Percentiles rank a stretch among this genome's conserved stretches.
Evolutionary conservation across 2,113 vertebrate species (phyloP).

Genomic region (Pristiophorus japonicus): DNA sequence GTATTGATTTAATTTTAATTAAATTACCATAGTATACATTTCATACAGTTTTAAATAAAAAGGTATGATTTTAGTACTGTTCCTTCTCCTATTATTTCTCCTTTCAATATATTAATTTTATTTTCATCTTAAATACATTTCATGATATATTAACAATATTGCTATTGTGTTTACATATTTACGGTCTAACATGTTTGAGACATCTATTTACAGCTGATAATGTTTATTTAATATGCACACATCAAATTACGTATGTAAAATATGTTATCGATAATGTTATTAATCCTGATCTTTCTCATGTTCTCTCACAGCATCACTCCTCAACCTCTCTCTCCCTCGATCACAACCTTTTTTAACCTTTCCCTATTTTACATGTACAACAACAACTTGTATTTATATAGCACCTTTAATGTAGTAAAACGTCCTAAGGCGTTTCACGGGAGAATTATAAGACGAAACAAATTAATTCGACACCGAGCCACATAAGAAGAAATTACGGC

Average conservation of each 20-base stretch:
- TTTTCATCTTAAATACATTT: neutral
- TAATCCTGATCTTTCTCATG: neutral
- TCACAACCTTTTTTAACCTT: neutral
- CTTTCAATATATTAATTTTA: neutral
- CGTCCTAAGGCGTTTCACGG: no score
- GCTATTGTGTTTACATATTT: neutral
- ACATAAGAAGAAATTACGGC: no score
- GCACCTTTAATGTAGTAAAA: no score
- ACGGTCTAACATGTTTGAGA: neutral
- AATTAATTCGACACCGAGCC: no score
- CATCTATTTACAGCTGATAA: neutral
- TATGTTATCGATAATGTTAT: neutral
- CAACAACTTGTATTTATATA: no score
- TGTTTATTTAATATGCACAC: neutral
- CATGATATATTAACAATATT: neutral
- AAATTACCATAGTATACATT: neutral
- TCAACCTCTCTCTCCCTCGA: neutral
- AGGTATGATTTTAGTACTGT: neutral
- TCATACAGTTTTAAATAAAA: neutral
- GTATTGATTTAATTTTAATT: neutral
- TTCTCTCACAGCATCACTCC: neutral
- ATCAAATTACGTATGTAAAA: neutral
- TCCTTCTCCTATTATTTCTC: neutral
- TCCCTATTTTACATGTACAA: neutral
- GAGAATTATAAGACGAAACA: no score